Evolutionary conservation across 2,888 invertebrate genomes (phyloP).

Genomic region (Rhyacophila evoluta): DNA sequence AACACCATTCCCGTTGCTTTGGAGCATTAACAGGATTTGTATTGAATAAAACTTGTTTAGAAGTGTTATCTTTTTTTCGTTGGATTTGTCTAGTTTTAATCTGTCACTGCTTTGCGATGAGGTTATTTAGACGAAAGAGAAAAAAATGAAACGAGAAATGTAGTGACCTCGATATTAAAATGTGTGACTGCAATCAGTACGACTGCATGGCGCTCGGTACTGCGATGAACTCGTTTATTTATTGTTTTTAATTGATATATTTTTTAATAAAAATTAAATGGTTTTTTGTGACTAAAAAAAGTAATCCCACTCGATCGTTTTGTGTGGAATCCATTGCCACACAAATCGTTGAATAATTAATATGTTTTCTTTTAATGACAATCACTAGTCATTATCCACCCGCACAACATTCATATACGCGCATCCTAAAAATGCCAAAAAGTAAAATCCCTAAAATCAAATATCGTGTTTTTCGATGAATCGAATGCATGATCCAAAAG

Average conservation of each 20-base stretch:
- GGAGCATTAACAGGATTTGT: conserved; percentile 38
- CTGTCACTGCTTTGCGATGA: conserved; percentile 13
- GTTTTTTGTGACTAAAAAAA: too few relatives aligned
- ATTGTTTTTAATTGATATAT: conserved; percentile 3
- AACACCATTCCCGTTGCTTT: conserved; percentile 50
- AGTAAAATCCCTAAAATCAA: too few relatives aligned
- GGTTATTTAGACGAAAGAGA: not conserved
- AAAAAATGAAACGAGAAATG: not conserved
- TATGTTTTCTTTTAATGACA: too few relatives aligned
- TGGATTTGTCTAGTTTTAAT: conserved; percentile 12
- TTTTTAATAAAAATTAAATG: too few relatives aligned
- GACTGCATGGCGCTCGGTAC: not conserved
- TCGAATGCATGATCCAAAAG: too few relatives aligned
- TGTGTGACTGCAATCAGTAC: not conserved
- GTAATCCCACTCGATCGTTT: not conserved
- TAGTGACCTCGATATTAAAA: conserved; percentile 18
- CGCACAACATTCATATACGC: too few relatives aligned
- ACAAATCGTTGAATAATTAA: too few relatives aligned
- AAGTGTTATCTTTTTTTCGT: conserved; percentile 19
- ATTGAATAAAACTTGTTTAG: conserved; percentile 41
- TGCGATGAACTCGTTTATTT: not conserved
- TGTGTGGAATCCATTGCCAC: not conserved
- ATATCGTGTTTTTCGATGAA: too few relatives aligned
- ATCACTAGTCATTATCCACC: too few relatives aligned
- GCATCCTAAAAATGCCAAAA: too few relatives aligned